A percentile compares a stretch with the other conserved stretches of the same genome.
Conservation (phyloP, 2,888 invertebrate species). For the Eurytoma californica region DNA sequence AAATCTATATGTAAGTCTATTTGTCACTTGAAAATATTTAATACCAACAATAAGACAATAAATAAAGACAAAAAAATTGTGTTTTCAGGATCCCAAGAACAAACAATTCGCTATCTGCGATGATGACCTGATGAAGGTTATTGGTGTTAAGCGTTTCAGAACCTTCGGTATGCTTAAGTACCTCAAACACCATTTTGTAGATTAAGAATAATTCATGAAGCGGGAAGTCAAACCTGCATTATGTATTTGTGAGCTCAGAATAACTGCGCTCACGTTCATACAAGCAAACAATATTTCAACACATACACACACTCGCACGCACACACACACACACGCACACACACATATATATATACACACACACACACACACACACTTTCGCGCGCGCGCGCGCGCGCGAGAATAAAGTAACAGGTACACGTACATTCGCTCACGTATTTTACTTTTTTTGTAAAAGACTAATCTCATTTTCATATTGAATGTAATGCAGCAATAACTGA, state of each 20-base stretch:
- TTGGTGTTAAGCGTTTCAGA: conserved; percentile 93
- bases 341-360: conserved; percentile 14
- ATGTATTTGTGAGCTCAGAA: too few species aligned
- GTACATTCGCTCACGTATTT: conserved; percentile 33
- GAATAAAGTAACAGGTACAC: neutral
- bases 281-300: too few species aligned
- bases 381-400: neutral
- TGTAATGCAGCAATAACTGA: conserved; percentile 3
- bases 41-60: neutral
- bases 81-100: conserved; percentile 89
- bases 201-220: conserved; percentile 71
- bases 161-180: conserved; percentile 99
- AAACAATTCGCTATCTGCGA: conserved; percentile 97
- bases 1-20: conserved; percentile 83
- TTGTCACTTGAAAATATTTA: conserved; percentile 1
- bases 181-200: conserved; percentile 91
- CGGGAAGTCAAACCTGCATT: too few species aligned
- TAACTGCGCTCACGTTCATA: too few species aligned
- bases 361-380: neutral
- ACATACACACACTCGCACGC: too few species aligned
- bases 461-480: conserved; percentile 31
- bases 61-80: conserved; percentile 42
- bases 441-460: conserved; percentile 52
- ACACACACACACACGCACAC: neutral
- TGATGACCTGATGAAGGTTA: conserved; percentile 90